Evolutionary conservation across 2,113 vertebrate species (phyloP), one percentile per base, ranked within the genome.

Genomic region (Cisticola juncidis): DNA sequence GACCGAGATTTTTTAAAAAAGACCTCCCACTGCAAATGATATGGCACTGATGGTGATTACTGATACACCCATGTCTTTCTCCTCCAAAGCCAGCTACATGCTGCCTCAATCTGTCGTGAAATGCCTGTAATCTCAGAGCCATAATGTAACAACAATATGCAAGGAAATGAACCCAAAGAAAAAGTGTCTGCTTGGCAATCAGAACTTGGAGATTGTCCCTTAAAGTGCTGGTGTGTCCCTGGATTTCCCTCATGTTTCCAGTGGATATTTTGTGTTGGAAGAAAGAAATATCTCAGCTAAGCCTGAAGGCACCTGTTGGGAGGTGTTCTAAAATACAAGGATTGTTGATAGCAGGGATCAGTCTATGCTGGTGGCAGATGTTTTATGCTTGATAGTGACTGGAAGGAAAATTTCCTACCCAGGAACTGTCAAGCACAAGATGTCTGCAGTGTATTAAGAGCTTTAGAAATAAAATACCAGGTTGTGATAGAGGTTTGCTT

Each of bases 391-490:
- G 0, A 33, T 47, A 79, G 51, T 78, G 70, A 90, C 82, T 92
- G 76, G 72, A 86, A 90, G 21, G 83, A 90, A 94, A 81, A 90
- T 53, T 86, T 86, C 53, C 78, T 64, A 91, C 77, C 71, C 25
- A 84, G 91, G n/a, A 87, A 65, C 91, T 95, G 94, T 91, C 89
- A 92, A 81, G 54, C n/a, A n/a, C n/a, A 78, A 91, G 77, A 71
- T 60, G 29, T 36, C 86, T 95, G 76, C 19, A n/a, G 80, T 15
- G 65, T 81, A 93, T 81, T 66, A 83, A 91, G 72, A 93, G 91
- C 76, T 94, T 88, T 74, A 90, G 88, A 94, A 87, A 93, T 81
- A 88, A 88, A 95, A 96, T 94, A 62, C 35, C 51, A 64, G 88
- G 68, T 83, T 94, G 68, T 88, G 76, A 60, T 51, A 90, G 72